Conservation (phyloP, 2,888 invertebrate species). For the Acrocyrtus sp. region DNA sequence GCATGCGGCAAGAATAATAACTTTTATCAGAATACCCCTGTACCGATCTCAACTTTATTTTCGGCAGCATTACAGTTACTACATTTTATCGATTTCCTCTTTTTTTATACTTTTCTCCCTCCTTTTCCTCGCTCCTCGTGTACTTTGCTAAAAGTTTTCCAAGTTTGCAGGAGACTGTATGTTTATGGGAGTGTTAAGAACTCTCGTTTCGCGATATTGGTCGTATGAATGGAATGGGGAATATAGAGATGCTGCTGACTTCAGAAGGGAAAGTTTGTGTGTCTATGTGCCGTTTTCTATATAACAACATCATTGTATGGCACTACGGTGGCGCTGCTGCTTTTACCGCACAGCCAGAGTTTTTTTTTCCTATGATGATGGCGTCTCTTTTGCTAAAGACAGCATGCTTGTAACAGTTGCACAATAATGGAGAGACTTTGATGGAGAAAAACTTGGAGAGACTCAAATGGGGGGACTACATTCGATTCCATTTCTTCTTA, state of each 20-base stretch:
- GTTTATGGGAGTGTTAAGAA: not conserved
- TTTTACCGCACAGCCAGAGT: not conserved
- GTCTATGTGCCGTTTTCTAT: no score
- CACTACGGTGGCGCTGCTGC: no score
- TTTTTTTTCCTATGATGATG: not conserved
- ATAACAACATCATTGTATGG: no score
- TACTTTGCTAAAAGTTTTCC: not conserved
- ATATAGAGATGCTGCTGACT: no score
- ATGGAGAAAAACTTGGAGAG: no score
- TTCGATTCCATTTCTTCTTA: no score
- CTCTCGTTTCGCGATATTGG: not conserved
- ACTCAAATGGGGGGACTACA: no score
- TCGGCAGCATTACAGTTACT: conserved; percentile 39
- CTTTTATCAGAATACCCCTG: conserved; percentile 40
- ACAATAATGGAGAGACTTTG: not conserved
- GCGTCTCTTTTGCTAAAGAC: not conserved
- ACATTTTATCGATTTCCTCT: conserved; percentile 56
- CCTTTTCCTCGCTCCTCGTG: conserved; percentile 8
- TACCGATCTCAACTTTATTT: conserved; percentile 20
- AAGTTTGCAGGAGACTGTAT: not conserved
- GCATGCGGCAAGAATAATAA: no score
- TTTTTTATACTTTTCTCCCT: conserved; percentile 10
- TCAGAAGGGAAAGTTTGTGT: no score
- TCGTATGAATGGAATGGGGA: no score
- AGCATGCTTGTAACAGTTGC: not conserved